Percentiles rank a stretch among this genome's conserved stretches.
phyloP scores from a whole-genome alignment of 1,140 invertebrate species.

The Phocides pigmalion region DNA sequence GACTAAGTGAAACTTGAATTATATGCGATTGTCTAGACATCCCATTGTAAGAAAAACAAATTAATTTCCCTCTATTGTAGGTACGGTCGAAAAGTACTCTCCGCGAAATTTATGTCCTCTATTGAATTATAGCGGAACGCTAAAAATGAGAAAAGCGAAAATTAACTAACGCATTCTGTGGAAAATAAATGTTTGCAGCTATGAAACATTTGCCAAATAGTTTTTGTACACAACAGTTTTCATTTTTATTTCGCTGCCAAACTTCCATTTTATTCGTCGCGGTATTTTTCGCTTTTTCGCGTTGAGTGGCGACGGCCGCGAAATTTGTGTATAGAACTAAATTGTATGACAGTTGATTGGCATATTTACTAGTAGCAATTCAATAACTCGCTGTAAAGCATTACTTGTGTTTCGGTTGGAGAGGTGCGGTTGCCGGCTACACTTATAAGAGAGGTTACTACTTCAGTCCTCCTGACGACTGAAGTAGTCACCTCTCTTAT shows the following conservation, averaged over 20 bases:
- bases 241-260: constrained; percentile 39
- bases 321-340: not conserved
- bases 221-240: constrained; percentile 39
- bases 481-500: too few relatives aligned
- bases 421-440: too few relatives aligned
- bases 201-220: constrained; percentile 39
- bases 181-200: constrained; percentile 53
- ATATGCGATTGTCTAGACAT: constrained; percentile 80
- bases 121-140: constrained; percentile 68
- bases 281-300: constrained; percentile 25
- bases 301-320: not conserved
- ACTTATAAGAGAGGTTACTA: too few relatives aligned
- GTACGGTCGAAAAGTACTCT: constrained; percentile 67
- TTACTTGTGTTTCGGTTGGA: too few relatives aligned
- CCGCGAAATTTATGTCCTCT: constrained; percentile 70
- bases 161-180: constrained; percentile 60
- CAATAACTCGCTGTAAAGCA: not conserved
- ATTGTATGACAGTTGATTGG: not conserved
- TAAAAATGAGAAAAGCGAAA: constrained; percentile 62
- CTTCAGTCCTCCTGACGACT: too few relatives aligned
- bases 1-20: constrained; percentile 80
- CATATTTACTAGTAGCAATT: not conserved
- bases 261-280: constrained; percentile 19
- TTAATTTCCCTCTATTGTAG: constrained; percentile 76
- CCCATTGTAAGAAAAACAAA: constrained; percentile 82